Conservation (phyloP, 2,113 vertebrate species). For the Microtus richardsoni region DNA sequence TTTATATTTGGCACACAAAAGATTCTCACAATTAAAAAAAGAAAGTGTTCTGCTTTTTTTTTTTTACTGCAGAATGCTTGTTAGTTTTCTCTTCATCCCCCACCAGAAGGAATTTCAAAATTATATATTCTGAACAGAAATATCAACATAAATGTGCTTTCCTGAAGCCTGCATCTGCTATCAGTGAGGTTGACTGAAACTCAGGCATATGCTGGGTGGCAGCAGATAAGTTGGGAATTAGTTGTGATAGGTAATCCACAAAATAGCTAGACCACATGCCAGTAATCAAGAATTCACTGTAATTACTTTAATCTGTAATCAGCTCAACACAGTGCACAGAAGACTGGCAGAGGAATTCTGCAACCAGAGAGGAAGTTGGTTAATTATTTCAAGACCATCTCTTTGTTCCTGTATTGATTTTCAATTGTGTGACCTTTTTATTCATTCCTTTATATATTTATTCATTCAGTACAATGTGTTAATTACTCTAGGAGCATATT, state of each 20-base stretch:
- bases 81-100: conserved; percentile 46
- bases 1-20: conserved; percentile 17
- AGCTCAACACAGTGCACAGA: conserved; percentile 66
- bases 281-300: conserved; percentile 79
- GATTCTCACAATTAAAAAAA: background rate
- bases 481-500: conserved; percentile 70
- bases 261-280: conserved; percentile 65
- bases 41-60: background rate
- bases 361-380: conserved; percentile 70
- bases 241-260: conserved; percentile 78
- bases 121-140: conserved; percentile 72
- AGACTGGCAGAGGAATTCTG: conserved; percentile 69
- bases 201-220: conserved; percentile 72
- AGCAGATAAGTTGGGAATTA: conserved; percentile 78
- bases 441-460: conserved; percentile 75
- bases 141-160: conserved; percentile 75
- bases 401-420: conserved; percentile 80
- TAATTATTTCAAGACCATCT: conserved; percentile 75
- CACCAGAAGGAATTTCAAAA: conserved; percentile 60
- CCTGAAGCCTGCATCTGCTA: conserved; percentile 59
- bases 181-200: conserved; percentile 67
- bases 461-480: conserved; percentile 64
- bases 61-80: conserved; percentile 42
- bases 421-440: conserved; percentile 69
- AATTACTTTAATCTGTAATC: conserved; percentile 81